Evolutionary conservation across 1,140 invertebrate species (phyloP).

Genomic region (Drosophila orosa): DNA sequence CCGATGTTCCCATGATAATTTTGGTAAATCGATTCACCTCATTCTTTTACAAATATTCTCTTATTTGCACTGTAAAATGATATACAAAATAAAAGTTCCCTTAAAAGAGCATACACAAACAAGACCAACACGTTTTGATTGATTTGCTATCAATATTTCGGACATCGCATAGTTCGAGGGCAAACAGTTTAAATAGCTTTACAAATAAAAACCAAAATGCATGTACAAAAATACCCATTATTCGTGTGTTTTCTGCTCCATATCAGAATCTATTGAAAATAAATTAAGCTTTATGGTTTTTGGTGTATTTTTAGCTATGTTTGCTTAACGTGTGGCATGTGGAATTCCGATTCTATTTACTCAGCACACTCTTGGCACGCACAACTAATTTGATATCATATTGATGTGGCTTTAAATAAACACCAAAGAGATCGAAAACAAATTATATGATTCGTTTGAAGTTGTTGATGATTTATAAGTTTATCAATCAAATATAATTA

Average conservation of each 20-base stretch:
- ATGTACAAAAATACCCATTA: not conserved
- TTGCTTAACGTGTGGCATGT: conserved; percentile 15
- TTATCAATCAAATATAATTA: not conserved
- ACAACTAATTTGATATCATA: conserved; percentile 18
- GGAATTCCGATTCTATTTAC: conserved; percentile 22
- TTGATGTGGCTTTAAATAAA: conserved; percentile 30
- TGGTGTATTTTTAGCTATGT: conserved; percentile 14
- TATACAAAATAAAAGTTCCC: not conserved
- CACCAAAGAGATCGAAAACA: not conserved
- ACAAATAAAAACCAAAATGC: conserved; percentile 27
- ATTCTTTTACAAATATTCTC: not conserved
- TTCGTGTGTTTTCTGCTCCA: not conserved
- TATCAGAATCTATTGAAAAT: conserved; percentile 2
- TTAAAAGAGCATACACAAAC: not conserved
- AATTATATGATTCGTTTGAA: conserved; percentile 20
- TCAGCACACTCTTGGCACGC: conserved; percentile 12
- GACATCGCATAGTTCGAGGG: not conserved
- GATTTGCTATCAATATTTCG: conserved; percentile 17
- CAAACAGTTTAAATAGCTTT: conserved; percentile 14
- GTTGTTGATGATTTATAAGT: conserved; percentile 17
- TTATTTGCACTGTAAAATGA: not conserved
- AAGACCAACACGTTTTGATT: conserved; percentile 11
- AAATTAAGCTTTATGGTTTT: conserved; percentile 14
- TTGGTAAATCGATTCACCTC: not conserved
- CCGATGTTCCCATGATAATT: too few relatives aligned